Base-by-base conservation (phyloP, 1,140 invertebrate species). In the Conus betulinus region DNA sequence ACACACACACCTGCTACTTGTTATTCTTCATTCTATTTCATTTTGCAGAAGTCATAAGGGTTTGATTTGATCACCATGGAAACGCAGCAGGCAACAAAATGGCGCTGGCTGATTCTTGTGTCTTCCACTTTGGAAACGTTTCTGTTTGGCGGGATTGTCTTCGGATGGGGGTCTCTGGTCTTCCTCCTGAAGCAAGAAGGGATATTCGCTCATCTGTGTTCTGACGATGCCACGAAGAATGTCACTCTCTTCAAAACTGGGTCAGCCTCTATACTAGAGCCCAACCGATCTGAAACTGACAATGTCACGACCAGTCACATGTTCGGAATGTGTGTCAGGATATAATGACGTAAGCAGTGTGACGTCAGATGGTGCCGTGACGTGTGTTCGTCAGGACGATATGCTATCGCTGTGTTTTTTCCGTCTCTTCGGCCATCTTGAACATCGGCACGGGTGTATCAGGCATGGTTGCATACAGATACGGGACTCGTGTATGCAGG, bases 321-420 rank as follows among this genome's bases (percentile, higher is more conserved):
- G 76, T 7, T 51, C 8, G 20, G 17, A 13, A 17, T 39, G n/a
- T 6, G 25, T 25, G n/a, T 51, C 25, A 27, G 39, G 25, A 2
- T 7, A 8, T 78, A 25, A 78, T 51, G 76, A 39, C 25, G 7
- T 51, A 51, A 51, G 39, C 76, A 51, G 10, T 17, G 39, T 78
- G 76, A 78, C 76, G 76, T 78, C 76, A 78, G 76, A 51, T 5
- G 76, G 25, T 39, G 11, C 17, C 5, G 17, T 81, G 79, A 81
- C 39, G 7, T 92, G 91, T 81, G 25, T 53, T 17, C 87, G 57
- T 27, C 91, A 92, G 84, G 91, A 92, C 53, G 87, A 90, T 7
- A 89, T 88, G 63, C 79, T 92, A 0, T 91, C 91, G 52, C 86
- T 92, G 11, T 91, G 90, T 88, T 92, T 92, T 92, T 53, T 89